Evolutionary conservation across 2,113 vertebrate genomes (phyloP), one percentile per base, ranked within the genome.

Genomic region (Zosterops japonicus): DNA sequence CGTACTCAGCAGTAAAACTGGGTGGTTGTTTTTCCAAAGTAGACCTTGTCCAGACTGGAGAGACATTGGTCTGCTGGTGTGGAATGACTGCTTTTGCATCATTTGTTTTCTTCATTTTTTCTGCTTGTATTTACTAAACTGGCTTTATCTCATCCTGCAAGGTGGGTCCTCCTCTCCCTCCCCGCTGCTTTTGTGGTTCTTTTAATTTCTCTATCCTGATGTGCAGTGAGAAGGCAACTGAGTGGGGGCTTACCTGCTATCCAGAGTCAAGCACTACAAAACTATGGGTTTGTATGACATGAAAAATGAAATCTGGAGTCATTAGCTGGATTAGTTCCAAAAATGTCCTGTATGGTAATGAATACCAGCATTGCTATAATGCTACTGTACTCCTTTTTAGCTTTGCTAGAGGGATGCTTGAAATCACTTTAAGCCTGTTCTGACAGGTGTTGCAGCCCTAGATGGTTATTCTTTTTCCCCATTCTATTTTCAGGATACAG

Each of bases 111-210:
- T 29, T 53, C 2, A 12, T 42, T 44, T 44, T 27, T 29, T 36
- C 3, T 0, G 2, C 8, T 17, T 8, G 5, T 46, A n/a, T 9
- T 76, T 76, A 21, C 0, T 68, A 64, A 65, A 56, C 36, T 72
- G 16, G 10, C 12, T 72, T 60, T 65, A 39, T 74, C 11, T 83
- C 13, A 87, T 1, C 6, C 2, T 33, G 50, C 1, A 1, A 31
- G 29, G 42, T 64, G 22, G 5, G 16, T 63, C 18, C 28, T 7
- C 9, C 9, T 63, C n/a, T 28, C 9, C 15, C 11, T 57, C 63
- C 9, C 9, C 5, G 1, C 3, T 44, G 23, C 29, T 74, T 90
- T 71, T 90, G 23, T 1, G 0, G 0, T 84, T 80, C 7, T 9
- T 72, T 60, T 72, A 1, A 60, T 9, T 56, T 69, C 23, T 59